These are phyloP conservation scores for Spheniscus humboldti DNA, from an alignment of 2,797 vertebrate genomes.

Conservation along the genomic window DNA sequence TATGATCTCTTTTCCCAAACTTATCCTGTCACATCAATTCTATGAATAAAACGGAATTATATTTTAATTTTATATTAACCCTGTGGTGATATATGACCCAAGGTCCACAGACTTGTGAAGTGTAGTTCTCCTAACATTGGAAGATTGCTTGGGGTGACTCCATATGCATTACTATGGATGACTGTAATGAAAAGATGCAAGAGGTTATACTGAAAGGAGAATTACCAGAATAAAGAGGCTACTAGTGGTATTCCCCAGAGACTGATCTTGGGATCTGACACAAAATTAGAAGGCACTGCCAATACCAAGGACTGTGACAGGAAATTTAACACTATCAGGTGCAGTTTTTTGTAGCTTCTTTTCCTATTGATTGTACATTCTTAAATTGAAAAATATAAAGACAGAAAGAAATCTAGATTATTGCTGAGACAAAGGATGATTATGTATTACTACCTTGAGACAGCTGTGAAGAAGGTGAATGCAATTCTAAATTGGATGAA, in stretches of 20 bases:
- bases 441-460: not conserved
- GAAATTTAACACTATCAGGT: not conserved
- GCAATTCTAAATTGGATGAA: not conserved
- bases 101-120: not conserved
- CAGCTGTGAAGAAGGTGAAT: not conserved
- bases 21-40: not conserved
- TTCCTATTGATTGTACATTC: not conserved
- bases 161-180: rapidly evolving
- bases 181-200: not conserved
- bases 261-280: not conserved
- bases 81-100: not conserved
- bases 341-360: not conserved
- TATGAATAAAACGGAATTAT: not conserved
- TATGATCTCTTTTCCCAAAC: not conserved
- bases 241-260: not conserved
- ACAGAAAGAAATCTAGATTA: not conserved
- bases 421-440: not conserved
- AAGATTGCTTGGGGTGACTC: not conserved
- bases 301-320: not conserved
- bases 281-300: not conserved
- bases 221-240: not conserved
- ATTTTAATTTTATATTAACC: not conserved
- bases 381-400: not conserved
- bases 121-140: not conserved
- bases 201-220: not conserved